phyloP scores from a whole-genome alignment of 1,140 invertebrate genomes.

The Drosophila murphyi region DNA sequence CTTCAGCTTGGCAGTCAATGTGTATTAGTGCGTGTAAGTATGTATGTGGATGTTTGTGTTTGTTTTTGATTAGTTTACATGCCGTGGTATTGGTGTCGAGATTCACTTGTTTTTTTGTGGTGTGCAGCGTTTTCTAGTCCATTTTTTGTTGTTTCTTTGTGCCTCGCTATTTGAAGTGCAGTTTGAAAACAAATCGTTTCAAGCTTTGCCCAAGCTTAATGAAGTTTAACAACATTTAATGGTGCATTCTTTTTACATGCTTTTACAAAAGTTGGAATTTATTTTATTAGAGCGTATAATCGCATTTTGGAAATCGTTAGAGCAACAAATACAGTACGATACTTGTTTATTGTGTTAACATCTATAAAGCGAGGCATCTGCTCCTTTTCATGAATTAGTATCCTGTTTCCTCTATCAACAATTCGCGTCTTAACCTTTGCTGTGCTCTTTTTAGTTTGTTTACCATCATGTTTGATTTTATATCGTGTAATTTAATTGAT shows the following conservation, averaged over 20 bases:
- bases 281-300: slow-evolving; percentile 76
- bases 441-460: too few relatives aligned
- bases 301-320: slow-evolving; percentile 46
- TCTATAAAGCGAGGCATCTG: neutral
- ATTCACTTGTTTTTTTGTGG: slow-evolving; percentile 25
- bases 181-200: slow-evolving; percentile 31
- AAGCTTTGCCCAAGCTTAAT: slow-evolving; percentile 40
- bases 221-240: slow-evolving; percentile 65
- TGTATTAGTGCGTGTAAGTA: slow-evolving; percentile 42
- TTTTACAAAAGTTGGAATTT: slow-evolving; percentile 48
- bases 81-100: slow-evolving; percentile 40
- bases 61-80: slow-evolving; percentile 75
- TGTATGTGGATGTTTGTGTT: slow-evolving; percentile 40
- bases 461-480: too few relatives aligned
- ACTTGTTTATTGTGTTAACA: slow-evolving; percentile 13
- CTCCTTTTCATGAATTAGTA: too few relatives aligned
- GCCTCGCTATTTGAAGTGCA: slow-evolving; percentile 25
- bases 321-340: slow-evolving; percentile 3
- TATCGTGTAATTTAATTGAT: too few relatives aligned
- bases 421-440: too few relatives aligned
- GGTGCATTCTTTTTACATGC: slow-evolving; percentile 55
- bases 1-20: slow-evolving; percentile 34
- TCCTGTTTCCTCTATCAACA: too few relatives aligned
- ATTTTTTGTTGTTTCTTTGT: slow-evolving; percentile 19
- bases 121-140: slow-evolving; percentile 14